Conservation (phyloP, 1,140 invertebrate genomes). For the Elysia chlorotica region DNA sequence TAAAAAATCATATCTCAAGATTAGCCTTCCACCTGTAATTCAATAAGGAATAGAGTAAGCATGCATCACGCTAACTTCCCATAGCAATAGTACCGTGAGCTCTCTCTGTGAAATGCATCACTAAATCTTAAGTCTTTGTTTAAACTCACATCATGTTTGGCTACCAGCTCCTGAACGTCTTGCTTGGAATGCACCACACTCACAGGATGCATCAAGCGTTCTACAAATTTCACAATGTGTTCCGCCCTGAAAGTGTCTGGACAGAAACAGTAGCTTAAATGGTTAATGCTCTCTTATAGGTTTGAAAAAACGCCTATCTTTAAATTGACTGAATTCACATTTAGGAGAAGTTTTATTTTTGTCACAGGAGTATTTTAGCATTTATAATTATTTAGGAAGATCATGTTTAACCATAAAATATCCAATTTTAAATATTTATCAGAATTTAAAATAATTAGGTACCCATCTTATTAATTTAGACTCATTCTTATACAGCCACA, state of each 20-base stretch:
- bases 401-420: too few relatives aligned
- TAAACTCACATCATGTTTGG: constrained; percentile 56
- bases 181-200: constrained; percentile 67
- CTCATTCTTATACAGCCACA: too few relatives aligned
- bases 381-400: neutral
- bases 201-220: constrained; percentile 73
- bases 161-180: constrained; percentile 69
- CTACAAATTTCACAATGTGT: constrained; percentile 77
- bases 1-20: neutral
- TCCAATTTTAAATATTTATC: too few relatives aligned
- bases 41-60: neutral
- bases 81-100: neutral
- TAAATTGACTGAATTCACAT: too few relatives aligned
- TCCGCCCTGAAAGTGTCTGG: too few relatives aligned
- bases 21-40: neutral
- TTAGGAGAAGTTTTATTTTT: too few relatives aligned
- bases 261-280: too few relatives aligned
- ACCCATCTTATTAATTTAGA: too few relatives aligned
- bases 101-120: neutral
- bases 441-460: too few relatives aligned
- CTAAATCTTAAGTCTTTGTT: neutral
- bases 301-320: too few relatives aligned
- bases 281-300: too few relatives aligned
- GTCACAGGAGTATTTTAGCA: neutral
- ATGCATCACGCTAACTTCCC: neutral